phyloP scores from a whole-genome alignment of 2,113 vertebrate species.

The Rhinopomastus cyanomelas region DNA sequence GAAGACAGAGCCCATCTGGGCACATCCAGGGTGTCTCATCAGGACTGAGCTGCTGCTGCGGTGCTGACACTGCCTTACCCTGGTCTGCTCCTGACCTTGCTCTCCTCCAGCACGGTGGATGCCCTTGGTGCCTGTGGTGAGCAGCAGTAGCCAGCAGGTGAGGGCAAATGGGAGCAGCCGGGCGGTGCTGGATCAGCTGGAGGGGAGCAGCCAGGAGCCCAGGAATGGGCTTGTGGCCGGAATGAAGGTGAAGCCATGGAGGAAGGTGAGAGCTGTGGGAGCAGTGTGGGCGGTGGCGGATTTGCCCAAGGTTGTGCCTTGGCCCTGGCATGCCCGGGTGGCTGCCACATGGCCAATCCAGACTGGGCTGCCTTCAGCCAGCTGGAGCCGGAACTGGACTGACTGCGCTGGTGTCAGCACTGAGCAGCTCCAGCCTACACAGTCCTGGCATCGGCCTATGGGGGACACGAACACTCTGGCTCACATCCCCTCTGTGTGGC shows the following conservation, averaged over 20 bases:
- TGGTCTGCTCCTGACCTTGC: background rate
- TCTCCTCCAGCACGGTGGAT: background rate
- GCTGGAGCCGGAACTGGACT: background rate
- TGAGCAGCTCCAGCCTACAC: background rate
- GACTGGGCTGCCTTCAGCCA: background rate
- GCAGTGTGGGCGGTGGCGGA: background rate
- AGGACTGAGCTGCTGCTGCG: background rate
- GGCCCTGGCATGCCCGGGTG: background rate
- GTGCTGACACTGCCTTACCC: accelerated
- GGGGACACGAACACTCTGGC: background rate
- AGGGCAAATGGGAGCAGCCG: background rate
- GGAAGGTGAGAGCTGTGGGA: background rate
- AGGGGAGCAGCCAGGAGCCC: background rate
- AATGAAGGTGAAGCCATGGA: accelerated
- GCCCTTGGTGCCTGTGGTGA: background rate
- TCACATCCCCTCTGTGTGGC: accelerated
- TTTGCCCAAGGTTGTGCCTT: background rate
- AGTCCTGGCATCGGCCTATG: background rate
- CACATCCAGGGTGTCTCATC: background rate
- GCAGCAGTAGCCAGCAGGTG: background rate
- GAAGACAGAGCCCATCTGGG: no score
- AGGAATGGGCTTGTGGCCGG: background rate
- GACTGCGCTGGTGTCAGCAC: background rate
- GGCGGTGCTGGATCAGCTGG: background rate
- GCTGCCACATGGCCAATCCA: background rate